phyloP scores from a whole-genome alignment of 30 jellyfish, hydroid and myxozoan species.

The Euphysa ruthae region DNA sequence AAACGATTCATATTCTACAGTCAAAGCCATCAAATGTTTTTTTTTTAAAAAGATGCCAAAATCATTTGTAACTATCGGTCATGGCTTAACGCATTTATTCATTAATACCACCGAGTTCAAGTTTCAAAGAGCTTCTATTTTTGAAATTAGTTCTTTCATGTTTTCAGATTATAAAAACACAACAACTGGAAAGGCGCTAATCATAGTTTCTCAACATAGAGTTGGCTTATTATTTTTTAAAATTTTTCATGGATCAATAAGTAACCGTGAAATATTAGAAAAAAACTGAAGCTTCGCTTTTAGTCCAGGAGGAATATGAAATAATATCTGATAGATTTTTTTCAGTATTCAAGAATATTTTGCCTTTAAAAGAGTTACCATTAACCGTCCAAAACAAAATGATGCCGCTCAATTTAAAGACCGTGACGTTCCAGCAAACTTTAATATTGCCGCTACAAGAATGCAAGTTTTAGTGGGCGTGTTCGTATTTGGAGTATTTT shows the following conservation, averaged over 20 bases:
- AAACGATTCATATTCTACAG: too few species aligned
- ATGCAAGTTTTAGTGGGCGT: conserved; percentile 36
- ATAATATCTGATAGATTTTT: conserved; percentile 36
- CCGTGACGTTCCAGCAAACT: conserved; percentile 14
- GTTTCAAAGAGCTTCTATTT: conserved; percentile 32
- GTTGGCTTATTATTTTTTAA: conserved; percentile 29
- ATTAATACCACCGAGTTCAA: conserved; percentile 20
- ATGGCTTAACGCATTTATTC: conserved; percentile 18
- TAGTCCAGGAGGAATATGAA: conserved; percentile 44
- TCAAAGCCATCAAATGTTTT: too few species aligned
- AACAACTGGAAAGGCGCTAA: conserved; percentile 31
- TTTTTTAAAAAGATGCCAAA: too few species aligned
- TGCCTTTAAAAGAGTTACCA: conserved; percentile 18
- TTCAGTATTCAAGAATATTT: conserved; percentile 31
- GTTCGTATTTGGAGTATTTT: conserved; percentile 35
- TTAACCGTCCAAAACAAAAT: conserved; percentile 43
- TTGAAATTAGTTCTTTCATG: conserved; percentile 29
- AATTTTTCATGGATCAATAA: conserved; percentile 39
- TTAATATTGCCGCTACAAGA: conserved; percentile 43
- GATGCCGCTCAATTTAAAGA: conserved; percentile 28
- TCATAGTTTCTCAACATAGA: conserved; percentile 39
- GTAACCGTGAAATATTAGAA: conserved; percentile 29
- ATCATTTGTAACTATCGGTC: too few species aligned
- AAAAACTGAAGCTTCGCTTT: conserved; percentile 27
- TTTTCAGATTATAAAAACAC: conserved; percentile 31